These are phyloP conservation scores for Tipula lateralis DNA, from an alignment of 2,888 invertebrate species.

Conservation along the genomic window DNA sequence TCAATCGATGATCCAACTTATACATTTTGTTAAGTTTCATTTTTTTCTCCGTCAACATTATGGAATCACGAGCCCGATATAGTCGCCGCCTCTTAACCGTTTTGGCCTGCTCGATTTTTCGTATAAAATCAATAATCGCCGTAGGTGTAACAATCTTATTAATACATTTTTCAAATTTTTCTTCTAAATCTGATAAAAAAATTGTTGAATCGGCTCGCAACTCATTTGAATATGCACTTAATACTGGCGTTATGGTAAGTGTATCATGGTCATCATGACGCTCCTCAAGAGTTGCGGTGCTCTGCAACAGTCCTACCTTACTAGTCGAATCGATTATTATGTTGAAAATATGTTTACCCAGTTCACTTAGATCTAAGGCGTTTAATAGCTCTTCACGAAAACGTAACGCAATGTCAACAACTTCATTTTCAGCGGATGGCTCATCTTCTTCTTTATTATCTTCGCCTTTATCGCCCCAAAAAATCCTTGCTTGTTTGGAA, in stretches of 20 bases:
- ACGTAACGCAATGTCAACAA: not conserved
- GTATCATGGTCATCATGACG: not conserved
- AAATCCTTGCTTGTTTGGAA: not conserved
- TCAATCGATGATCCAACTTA: not conserved
- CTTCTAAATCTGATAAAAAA: not conserved
- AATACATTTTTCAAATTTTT: not conserved
- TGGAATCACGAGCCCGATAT: not conserved
- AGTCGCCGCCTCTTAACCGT: not conserved
- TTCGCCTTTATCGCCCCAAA: not conserved
- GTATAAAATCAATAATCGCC: not conserved
- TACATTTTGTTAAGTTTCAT: not conserved
- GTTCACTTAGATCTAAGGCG: not conserved
- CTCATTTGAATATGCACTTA: not conserved
- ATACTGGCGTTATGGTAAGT: not conserved
- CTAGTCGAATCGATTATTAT: not conserved
- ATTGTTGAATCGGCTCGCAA: not conserved
- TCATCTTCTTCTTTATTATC: not conserved
- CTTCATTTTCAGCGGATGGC: not conserved
- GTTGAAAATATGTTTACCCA: not conserved
- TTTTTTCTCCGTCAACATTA: not conserved
- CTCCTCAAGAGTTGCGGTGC: not conserved
- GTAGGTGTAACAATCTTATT: not conserved
- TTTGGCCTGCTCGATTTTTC: not conserved
- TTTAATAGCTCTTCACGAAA: not conserved
- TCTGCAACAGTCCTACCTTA: not conserved